Evolutionary conservation across 1,140 invertebrate genomes (phyloP), one percentile per base, ranked within the genome.

Genomic region (Pteromalus puparum): DNA sequence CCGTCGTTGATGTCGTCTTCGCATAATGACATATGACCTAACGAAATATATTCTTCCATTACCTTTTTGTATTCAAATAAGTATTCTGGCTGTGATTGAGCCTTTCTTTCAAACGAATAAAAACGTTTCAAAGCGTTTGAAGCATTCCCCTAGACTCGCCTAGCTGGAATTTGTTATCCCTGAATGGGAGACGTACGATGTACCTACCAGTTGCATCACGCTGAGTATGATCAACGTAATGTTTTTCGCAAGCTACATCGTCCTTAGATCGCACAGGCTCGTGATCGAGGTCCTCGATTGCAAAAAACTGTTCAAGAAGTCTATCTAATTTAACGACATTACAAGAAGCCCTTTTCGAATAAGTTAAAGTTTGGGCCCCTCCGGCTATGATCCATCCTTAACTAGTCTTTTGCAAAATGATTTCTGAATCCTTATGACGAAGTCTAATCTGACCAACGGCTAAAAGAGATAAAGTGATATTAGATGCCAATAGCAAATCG

Each of bases 1-100:
- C 86, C 86, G 2, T 61, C 30, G 0, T 21, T 13, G 26, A 10
- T 2, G 1, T 30, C 30, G 7, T 48, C 70, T 13, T 30, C 70
- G 7, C 67, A n/a, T 9, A 78, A 21, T 53, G 46, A 7, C 87
- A 89, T 89, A 79, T 90, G 88, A 65, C 88, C 87, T 13, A 86
- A 67, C 70, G 86, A 79, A 12, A 89, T 81, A 81, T 90, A 91
- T 53, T 90, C 90, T 15, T 86, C 46, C 82, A 28, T 4, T n/a
- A n/a, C n/a, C n/a, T n/a, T n/a, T n/a, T n/a, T n/a, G n/a, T n/a
- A n/a, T n/a, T n/a, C n/a, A n/a, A n/a, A n/a, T n/a, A n/a, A n/a
- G n/a, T n/a, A n/a, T n/a, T n/a, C n/a, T n/a, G n/a, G n/a, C n/a
- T n/a, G n/a, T n/a, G n/a, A n/a, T n/a, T n/a, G n/a, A n/a, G n/a